Base-by-base conservation (phyloP, 1,140 invertebrate species). In the Drosophila trapezifrons region DNA sequence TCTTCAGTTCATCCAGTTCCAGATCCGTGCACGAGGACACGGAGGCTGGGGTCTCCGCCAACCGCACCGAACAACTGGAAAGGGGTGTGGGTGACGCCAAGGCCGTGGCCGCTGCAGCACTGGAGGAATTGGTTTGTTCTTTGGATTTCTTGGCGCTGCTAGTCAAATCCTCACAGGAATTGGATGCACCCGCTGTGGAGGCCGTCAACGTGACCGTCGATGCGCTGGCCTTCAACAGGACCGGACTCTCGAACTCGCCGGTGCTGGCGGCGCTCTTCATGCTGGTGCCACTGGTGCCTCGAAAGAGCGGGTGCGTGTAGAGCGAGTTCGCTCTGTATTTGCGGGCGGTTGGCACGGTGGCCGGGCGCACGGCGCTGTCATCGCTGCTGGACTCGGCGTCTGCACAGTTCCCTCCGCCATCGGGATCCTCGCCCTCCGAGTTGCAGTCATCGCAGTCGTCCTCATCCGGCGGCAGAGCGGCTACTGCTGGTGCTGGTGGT, bases 361-460 rank as follows among this genome's bases (percentile, higher is more conserved):
- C n/a, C 17, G 77, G 85, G 6, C 85, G 81, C 32, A 80, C 76
- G 8, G 89, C 90, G 29, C 84, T 87, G 54, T 92, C 91, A 63
- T 91, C 90, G 45, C 91, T 91, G 70, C 91, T 92, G 2, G 91
- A 90, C 57, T 92, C 91, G 0, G 89, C 90, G 55, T 91, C 90
- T 1, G 90, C 90, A 54, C 89, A 91, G 25, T 92, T 91, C 9
- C 91, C 89, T 9, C 90, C 86, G 12, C 85, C 85, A 58, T 91
- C 90, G 9, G 79, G 83, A 77, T 91, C 90, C 45, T 90, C 86
- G 2, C 73, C 75, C 46, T 90, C 90, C 3, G 78, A 90, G 3
- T 52, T 73, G 45, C 78, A 87, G 47, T 91, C 81, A 59, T 91
- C 90, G 47, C 82, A 85, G 32, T 90, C 87, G n/a, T 90, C 87